Base-by-base conservation (phyloP, 2,888 invertebrate genomes). In the Ctena decussata region DNA sequence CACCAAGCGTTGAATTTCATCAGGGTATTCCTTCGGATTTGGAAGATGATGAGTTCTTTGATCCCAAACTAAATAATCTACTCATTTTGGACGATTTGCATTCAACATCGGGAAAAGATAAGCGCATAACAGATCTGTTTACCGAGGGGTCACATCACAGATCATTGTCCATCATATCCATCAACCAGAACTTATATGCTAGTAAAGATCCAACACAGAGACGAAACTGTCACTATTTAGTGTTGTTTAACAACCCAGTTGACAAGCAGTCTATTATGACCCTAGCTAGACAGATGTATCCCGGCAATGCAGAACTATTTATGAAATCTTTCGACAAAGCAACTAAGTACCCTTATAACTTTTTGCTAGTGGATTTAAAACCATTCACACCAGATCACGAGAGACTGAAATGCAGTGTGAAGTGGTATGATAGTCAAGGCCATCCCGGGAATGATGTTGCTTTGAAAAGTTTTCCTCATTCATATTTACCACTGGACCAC, bases 31-130 rank as follows among this genome's bases (percentile, higher is more conserved):
- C 86, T 11, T 18, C 24, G 0, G 80, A 82, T 32, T 60, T 79
- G 35, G 82, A 85, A 11, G 80, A 85, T 18, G 85, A 85, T 46
- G 77, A 80, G 77, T 77, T 30, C 74, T 80, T 86, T 78, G 75
- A 81, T 81, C 46, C 74, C 27, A 77, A 30, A 60, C 30, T 84
- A n/a, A 86, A 82, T 75, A 86, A 83, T 75, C n/a, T 86, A 32
- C 27, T 86, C 18, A 35, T 81, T 39, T 41, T 84, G 44, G 84
- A 84, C 46, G 84, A 84, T 80, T 35, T 84, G 37, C 32, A 57
- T 30, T 75, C 73, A 18, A 70, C 69, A 69, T 37, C 77, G 5
- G 73, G 80, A 3, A 85, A 85, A 60, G 77, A 76, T 53, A 35
- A 37, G 41, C 49, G 73, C 0, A 82, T 85, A 12, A 85, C 72